Evolutionary conservation across 1,140 invertebrate genomes (phyloP), one percentile per base, ranked within the genome.

Genomic region (Drosophila quadrilineata): DNA sequence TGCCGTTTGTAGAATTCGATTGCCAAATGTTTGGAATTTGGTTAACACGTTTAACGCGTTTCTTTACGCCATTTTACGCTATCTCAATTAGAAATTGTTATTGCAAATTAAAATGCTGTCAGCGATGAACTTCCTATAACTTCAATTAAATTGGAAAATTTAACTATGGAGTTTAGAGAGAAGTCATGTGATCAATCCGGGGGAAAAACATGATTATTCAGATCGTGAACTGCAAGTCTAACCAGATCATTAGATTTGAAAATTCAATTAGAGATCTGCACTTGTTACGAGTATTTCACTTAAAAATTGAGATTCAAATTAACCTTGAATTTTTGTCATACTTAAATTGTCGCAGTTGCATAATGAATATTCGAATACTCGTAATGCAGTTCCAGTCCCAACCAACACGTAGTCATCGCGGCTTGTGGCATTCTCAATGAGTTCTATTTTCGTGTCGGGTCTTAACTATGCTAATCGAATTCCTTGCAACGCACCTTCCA

Each of bases 321-420:
- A 17, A 59, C 43, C 45, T 49, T 58, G 43, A 49, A 31, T 8
- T 33, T 29, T 31, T 29, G 31, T 22, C 8, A 36, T 14, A n/a
- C 6, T 17, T 22, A 16, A 26, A 35, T 54, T 29, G 29, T 3
- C 56, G 16, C 43, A 14, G 35, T 76, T 76, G 28, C 57, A 77
- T 79, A 77, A 76, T 56, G 57, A 2, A 57, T n/a, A 36, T 21
- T 49, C 9, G 6, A 43, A 17, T 50, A 12, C 50, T 45, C 33
- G 49, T 38, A 48, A 46, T 62, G 26, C 35, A n/a, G n/a, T n/a
- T n/a, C n/a, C n/a, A n/a, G n/a, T n/a, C n/a, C n/a, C n/a, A 74
- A 75, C 64, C 50, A 59, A 74, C 76, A 80, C 76, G 76, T 75
- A 59, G 43, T 60, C 36, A 48, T 36, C 24, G 19, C 8, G 8